Evolutionary conservation across 2,888 invertebrate genomes (phyloP).

Genomic region (Polia nebulosa): DNA sequence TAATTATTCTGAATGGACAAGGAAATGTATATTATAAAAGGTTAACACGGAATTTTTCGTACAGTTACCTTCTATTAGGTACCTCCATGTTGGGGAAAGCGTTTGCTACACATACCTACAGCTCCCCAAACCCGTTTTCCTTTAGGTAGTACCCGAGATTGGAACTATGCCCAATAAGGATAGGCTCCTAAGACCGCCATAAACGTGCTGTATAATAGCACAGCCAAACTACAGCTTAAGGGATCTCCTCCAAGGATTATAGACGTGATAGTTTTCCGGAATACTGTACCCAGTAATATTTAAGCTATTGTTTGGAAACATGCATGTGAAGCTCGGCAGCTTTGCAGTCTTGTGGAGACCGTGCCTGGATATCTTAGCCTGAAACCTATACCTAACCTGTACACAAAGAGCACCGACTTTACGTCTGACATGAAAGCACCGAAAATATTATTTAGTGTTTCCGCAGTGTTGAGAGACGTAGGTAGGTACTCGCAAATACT

Average conservation of each 20-base stretch:
- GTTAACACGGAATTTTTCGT: neutral
- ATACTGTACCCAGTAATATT: constrained; percentile 30
- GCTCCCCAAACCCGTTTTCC: constrained; percentile 4
- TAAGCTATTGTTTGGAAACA: constrained; percentile 37
- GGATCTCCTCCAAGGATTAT: constrained; percentile 32
- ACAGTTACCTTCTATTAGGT: neutral
- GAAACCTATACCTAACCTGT: constrained; percentile 29
- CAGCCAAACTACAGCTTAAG: constrained; percentile 40
- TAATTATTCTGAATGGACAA: neutral
- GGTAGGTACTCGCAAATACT: too few species aligned
- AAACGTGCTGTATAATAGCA: constrained; percentile 46
- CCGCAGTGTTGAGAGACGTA: constrained; percentile 12
- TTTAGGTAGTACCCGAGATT: constrained; percentile 31
- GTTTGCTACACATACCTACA: constrained; percentile 10
- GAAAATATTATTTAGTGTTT: constrained; percentile 42
- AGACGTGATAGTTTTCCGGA: constrained; percentile 29
- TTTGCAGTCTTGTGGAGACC: constrained; percentile 31
- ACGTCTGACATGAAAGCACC: constrained; percentile 36
- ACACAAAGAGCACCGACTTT: constrained; percentile 18
- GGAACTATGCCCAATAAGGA: constrained; percentile 55
- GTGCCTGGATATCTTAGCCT: constrained; percentile 23
- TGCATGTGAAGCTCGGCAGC: constrained; percentile 15
- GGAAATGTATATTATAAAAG: neutral
- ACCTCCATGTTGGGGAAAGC: neutral
- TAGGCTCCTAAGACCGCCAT: constrained; percentile 46